Evolutionary conservation across 2,888 invertebrate species (phyloP), one percentile per base, ranked within the genome.

Genomic region (Selenia dentaria): DNA sequence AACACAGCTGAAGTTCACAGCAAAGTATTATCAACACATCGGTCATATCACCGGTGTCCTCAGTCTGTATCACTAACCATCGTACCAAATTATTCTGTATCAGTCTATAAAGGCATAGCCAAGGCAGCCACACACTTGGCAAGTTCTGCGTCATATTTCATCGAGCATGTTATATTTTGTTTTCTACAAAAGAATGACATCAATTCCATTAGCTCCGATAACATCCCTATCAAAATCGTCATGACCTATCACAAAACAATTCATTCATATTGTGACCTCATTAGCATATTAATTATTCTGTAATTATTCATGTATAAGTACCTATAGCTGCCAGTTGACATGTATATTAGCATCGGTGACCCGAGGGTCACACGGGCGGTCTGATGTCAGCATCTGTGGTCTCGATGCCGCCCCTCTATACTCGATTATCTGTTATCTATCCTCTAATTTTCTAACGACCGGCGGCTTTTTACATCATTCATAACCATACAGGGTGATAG

Each of bases 371-470:
- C 46, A 64, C 65, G 65, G 62, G 66, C 70, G 66, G 69, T 67
- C 62, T 64, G 67, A 70, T 72, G 64, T 75, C 74, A 74, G 57
- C 24, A 71, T 70, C 76, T 4, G 2, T 4, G 16, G 16, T 16
- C 33, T 67, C 74, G 16, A 77, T 74, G 65, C 70, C 71, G 70
- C 74, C 78, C 74, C 74, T 8, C 80, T 83, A 83, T 83, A 81
- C 58, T 61, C 61, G 62, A 62, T 78, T 76, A 80, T 79, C 73
- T 64, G 59, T 79, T 83, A 87, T 85, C 82, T 59, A 62, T 66
- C 67, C 69, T 79, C 78, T 80, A 79, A 81, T 82, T 80, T 68
- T 45, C 68, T 79, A 82, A 79, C 74, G 59, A 61, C 65, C 58
- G 70, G 67, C 83, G 84, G 83, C 65, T 51, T 64, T 59, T 77